Evolutionary conservation across 2,888 invertebrate genomes (phyloP).

Genomic region (Ramazzottius varieornatus): DNA sequence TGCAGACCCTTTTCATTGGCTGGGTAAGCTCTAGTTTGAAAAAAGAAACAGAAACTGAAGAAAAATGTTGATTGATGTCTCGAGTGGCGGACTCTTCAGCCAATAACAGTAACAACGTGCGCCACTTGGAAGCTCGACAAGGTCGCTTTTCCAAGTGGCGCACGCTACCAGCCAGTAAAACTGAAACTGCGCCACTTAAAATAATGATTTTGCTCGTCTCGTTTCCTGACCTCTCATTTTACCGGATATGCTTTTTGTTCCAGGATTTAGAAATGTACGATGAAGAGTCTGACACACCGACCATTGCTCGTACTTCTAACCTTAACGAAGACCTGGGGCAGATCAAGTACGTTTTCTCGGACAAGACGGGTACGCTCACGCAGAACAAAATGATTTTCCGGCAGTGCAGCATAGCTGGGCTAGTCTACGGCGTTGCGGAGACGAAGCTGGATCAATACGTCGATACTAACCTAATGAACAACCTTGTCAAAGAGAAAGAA

Average conservation of each 20-base stretch:
- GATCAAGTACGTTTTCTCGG: slow-evolving; percentile 85
- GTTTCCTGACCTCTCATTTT: too few species aligned
- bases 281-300: slow-evolving; percentile 61
- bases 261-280: slow-evolving; percentile 93
- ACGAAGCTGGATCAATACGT: background rate
- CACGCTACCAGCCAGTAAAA: too few species aligned
- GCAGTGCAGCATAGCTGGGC: slow-evolving; percentile 29
- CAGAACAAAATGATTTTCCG: slow-evolving; percentile 93
- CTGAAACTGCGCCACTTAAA: too few species aligned
- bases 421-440: slow-evolving; percentile 19
- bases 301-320: slow-evolving; percentile 86
- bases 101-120: too few species aligned
- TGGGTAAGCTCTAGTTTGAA: background rate
- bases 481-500: background rate
- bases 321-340: slow-evolving; percentile 70
- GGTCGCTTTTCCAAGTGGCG: too few species aligned
- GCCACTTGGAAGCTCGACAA: too few species aligned
- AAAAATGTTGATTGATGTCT: too few species aligned
- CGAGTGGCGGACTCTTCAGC: too few species aligned
- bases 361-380: slow-evolving; percentile 94
- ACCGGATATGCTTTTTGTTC: background rate
- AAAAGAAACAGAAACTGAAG: too few species aligned
- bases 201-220: too few species aligned
- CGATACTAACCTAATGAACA: background rate
- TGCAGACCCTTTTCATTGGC: slow-evolving; percentile 20